These are phyloP conservation scores for Catocala sponsa DNA, from an alignment of 2,888 invertebrate genomes.

Conservation along the genomic window DNA sequence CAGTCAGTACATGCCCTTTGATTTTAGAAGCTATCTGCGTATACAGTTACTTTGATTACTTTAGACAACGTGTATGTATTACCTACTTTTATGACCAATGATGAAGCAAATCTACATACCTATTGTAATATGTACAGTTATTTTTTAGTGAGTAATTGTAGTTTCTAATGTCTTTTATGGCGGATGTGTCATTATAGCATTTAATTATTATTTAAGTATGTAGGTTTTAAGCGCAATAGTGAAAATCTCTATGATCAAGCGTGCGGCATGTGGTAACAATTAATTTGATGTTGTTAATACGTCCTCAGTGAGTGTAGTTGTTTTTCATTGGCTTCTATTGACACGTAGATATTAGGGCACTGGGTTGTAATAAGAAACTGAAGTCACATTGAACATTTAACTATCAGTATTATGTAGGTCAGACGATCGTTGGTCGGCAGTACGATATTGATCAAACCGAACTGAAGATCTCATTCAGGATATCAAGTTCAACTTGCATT, in stretches of 20 bases:
- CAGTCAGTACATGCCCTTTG: slow-evolving; percentile 29
- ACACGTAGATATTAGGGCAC: slow-evolving; percentile 55
- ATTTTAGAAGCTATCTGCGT: slow-evolving; percentile 22
- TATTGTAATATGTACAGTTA: slow-evolving; percentile 40
- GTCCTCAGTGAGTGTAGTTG: slow-evolving; percentile 44
- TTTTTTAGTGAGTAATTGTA: slow-evolving; percentile 29
- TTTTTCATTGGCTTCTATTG: slow-evolving; percentile 60
- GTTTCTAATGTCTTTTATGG: slow-evolving; percentile 30
- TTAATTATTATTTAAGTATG: slow-evolving; percentile 31
- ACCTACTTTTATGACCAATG: slow-evolving; percentile 37
- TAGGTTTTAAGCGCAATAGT: slow-evolving; percentile 43
- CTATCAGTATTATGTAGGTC: slow-evolving; percentile 2
- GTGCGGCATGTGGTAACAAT: slow-evolving; percentile 16
- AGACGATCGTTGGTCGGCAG: background rate
- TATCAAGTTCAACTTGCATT: background rate
- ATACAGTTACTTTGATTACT: slow-evolving; percentile 50
- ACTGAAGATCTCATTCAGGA: background rate
- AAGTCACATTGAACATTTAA: slow-evolving; percentile 7
- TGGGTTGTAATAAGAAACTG: slow-evolving; percentile 40
- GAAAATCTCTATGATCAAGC: slow-evolving; percentile 26
- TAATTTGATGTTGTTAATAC: slow-evolving; percentile 45
- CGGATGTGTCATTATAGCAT: slow-evolving; percentile 34
- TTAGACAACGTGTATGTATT: slow-evolving; percentile 23
- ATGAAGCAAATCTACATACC: slow-evolving; percentile 47
- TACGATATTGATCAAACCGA: background rate